Percentiles rank a stretch among this genome's conserved stretches.
phyloP scores from a whole-genome alignment of 2,113 vertebrate genomes.

The Daphoenositta chrysoptera region DNA sequence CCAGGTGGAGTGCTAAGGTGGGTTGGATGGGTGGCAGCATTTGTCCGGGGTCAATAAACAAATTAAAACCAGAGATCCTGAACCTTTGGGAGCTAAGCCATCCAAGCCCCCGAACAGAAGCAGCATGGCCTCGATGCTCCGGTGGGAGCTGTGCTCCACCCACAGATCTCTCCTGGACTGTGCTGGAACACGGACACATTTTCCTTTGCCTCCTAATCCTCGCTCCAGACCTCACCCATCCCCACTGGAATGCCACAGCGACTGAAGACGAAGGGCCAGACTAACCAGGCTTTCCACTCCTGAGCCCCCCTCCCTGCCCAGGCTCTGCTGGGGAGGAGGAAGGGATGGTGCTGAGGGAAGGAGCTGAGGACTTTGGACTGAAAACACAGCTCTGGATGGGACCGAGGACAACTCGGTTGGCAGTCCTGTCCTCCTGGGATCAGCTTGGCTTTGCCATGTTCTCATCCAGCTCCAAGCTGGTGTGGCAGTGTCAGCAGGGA shows the following conservation, averaged over 20 bases:
- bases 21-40: not conserved
- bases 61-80: not conserved
- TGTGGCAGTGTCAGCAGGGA: not conserved
- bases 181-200: not conserved
- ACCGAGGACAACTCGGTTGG: not conserved
- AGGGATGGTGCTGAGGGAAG: not conserved
- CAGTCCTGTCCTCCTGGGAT: not conserved
- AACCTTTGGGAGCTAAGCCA: not conserved
- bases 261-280: not conserved
- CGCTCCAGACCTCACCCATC: not conserved
- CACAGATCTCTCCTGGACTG: not conserved
- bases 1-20: not conserved
- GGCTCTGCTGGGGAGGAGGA: not conserved
- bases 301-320: not conserved
- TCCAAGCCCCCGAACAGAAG: not conserved
- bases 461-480: not conserved
- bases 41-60: not conserved
- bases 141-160: not conserved
- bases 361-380: not conserved
- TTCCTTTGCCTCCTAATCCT: not conserved
- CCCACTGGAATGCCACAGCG: not conserved
- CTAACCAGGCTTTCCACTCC: not conserved
- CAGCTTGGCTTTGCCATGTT: not conserved
- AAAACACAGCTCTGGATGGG: not conserved
- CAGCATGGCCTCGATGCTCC: not conserved